phyloP scores from a whole-genome alignment of 1,140 invertebrate genomes.

The Drosophila guanche region DNA sequence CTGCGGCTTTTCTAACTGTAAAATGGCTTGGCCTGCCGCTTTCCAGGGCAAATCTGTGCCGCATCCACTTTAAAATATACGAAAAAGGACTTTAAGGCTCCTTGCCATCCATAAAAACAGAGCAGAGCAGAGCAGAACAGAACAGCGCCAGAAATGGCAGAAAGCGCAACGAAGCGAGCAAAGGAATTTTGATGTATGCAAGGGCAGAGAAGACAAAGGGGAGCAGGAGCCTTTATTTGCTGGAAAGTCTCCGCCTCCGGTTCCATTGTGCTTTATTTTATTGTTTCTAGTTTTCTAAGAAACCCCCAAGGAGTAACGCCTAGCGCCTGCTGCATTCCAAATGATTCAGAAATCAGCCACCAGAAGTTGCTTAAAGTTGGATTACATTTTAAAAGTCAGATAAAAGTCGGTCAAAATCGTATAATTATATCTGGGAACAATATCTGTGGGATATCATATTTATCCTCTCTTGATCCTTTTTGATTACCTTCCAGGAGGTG shows the following conservation, averaged over 20 bases:
- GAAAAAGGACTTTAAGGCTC: slow-evolving; percentile 41
- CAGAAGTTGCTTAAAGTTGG: too few relatives aligned
- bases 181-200: slow-evolving; percentile 46
- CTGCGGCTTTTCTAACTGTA: slow-evolving; percentile 58
- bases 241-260: background rate
- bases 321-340: slow-evolving; percentile 29
- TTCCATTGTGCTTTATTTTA: slow-evolving; percentile 31
- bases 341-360: slow-evolving; percentile 8
- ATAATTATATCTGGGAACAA: too few relatives aligned
- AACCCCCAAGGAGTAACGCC: slow-evolving; percentile 11
- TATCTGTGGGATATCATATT: too few relatives aligned
- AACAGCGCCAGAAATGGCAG: slow-evolving; percentile 27
- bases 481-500: slow-evolving; percentile 22
- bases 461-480: too few relatives aligned
- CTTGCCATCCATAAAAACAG: background rate
- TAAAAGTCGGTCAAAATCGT: too few relatives aligned
- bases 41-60: slow-evolving; percentile 26
- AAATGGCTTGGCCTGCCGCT: slow-evolving; percentile 30
- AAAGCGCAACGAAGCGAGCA: slow-evolving; percentile 22
- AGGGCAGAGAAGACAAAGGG: background rate
- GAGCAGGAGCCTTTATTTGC: background rate
- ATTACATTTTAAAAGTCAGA: too few relatives aligned
- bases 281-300: slow-evolving; percentile 48
- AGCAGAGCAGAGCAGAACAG: too few relatives aligned
- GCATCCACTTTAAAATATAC: slow-evolving; percentile 26